phyloP scores from a whole-genome alignment of 2,113 vertebrate species.

The Labeo rohita region DNA sequence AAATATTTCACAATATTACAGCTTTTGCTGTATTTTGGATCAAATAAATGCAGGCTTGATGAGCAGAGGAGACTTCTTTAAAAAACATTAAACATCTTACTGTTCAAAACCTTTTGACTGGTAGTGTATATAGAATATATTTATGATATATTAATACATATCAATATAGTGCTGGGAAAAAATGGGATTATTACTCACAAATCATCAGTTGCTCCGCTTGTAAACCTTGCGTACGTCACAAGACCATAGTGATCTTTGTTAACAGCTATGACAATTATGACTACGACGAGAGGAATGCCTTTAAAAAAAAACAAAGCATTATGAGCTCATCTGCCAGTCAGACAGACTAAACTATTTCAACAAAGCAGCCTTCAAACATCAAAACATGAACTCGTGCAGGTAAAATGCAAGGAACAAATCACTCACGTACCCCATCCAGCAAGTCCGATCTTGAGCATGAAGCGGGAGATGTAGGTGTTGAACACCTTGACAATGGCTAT shows the following conservation, averaged over 20 bases:
- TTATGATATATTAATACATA: background rate
- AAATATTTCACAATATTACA: too few relatives aligned
- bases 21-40: too few relatives aligned
- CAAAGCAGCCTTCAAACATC: background rate
- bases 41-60: too few relatives aligned
- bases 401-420: background rate
- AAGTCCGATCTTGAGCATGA: constrained; percentile 91
- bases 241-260: constrained; percentile 85
- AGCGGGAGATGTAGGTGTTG: constrained; percentile 86
- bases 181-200: constrained; percentile 44
- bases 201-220: constrained; percentile 41
- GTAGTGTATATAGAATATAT: background rate
- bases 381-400: background rate
- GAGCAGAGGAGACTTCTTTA: too few relatives aligned
- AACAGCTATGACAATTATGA: constrained; percentile 83
- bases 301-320: constrained; percentile 40
- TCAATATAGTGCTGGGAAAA: background rate
- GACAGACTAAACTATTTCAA: constrained; percentile 41
- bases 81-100: too few relatives aligned
- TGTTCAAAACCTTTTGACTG: too few relatives aligned
- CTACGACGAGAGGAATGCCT: constrained; percentile 88
- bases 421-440: constrained; percentile 86
- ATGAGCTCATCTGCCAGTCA: constrained; percentile 64
- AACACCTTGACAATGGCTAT: constrained; percentile 96
- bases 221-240: constrained; percentile 80